Percentiles rank a stretch among this genome's conserved stretches.
phyloP scores from a whole-genome alignment of 37 sponge, comb jelly and placozoan genomes.

The Diacarnus erythraeanus region DNA sequence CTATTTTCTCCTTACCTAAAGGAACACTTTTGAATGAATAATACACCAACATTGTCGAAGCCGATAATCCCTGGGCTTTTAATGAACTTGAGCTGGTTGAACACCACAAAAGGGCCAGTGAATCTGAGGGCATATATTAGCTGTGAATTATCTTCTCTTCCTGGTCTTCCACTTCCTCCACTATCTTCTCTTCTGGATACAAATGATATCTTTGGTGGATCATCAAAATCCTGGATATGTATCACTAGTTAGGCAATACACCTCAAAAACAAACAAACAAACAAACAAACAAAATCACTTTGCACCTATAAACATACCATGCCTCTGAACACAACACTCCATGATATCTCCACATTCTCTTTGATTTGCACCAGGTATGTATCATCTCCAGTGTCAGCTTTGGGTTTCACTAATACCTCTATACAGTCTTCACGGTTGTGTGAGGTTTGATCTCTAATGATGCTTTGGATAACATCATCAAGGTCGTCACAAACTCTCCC shows the following conservation, averaged over 20 bases:
- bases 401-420: not conserved
- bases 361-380: not conserved
- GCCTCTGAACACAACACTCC: conserved; percentile 21
- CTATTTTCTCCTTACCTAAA: conserved; percentile 30
- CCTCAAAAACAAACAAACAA: too few relatives aligned
- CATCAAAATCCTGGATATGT: not conserved
- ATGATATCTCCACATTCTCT: not conserved
- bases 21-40: conserved; percentile 24
- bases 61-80: conserved; percentile 26
- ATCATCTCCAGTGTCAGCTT: not conserved
- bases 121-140: conserved; percentile 19
- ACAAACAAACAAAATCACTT: too few relatives aligned
- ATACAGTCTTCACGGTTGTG: not conserved
- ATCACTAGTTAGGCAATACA: not conserved
- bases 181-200: not conserved
- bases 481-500: not conserved
- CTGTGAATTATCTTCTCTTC: too few relatives aligned
- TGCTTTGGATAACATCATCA: conserved; percentile 14
- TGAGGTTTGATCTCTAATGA: not conserved
- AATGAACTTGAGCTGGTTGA: conserved; percentile 17
- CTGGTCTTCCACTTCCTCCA: not conserved
- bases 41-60: not conserved
- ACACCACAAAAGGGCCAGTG: not conserved
- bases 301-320: not conserved
- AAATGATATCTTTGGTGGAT: not conserved